Evolutionary conservation across 2,888 invertebrate species (phyloP).

Genomic region (Campaea margaritaria): DNA sequence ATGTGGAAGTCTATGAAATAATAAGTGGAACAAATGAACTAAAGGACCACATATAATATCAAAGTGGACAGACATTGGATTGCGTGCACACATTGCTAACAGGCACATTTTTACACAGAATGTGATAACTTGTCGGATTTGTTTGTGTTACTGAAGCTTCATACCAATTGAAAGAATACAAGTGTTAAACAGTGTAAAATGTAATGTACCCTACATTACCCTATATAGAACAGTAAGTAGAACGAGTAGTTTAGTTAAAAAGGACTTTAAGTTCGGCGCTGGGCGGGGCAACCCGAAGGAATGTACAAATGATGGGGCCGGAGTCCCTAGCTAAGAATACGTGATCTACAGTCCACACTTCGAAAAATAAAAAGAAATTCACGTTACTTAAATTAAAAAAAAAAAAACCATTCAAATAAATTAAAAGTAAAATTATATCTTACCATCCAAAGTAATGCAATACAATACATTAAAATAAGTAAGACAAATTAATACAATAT

Average conservation of each 20-base stretch:
- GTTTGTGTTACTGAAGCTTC: conserved; percentile 67
- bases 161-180: conserved; percentile 49
- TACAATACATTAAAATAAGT: conserved; percentile 26
- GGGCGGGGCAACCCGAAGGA: conserved; percentile 81
- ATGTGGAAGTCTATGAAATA: conserved; percentile 69
- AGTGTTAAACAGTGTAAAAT: conserved; percentile 69
- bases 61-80: conserved; percentile 80
- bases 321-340: conserved; percentile 61
- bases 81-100: conserved; percentile 83
- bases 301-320: conserved; percentile 59
- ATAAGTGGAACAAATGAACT: conserved; percentile 67
- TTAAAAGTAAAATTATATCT: conserved; percentile 19
- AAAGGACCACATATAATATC: conserved; percentile 83
- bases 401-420: background rate
- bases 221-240: conserved; percentile 65
- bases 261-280: conserved; percentile 77
- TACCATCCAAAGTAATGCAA: conserved; percentile 24
- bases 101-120: conserved; percentile 75
- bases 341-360: conserved; percentile 75
- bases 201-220: conserved; percentile 60
- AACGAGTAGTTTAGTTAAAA: conserved; percentile 53
- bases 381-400: background rate
- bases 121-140: conserved; percentile 58
- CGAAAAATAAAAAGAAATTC: conserved; percentile 54
- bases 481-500: no score